Conservation (phyloP, 2,113 vertebrate genomes). For the Thalassarche chlororhynchos region DNA sequence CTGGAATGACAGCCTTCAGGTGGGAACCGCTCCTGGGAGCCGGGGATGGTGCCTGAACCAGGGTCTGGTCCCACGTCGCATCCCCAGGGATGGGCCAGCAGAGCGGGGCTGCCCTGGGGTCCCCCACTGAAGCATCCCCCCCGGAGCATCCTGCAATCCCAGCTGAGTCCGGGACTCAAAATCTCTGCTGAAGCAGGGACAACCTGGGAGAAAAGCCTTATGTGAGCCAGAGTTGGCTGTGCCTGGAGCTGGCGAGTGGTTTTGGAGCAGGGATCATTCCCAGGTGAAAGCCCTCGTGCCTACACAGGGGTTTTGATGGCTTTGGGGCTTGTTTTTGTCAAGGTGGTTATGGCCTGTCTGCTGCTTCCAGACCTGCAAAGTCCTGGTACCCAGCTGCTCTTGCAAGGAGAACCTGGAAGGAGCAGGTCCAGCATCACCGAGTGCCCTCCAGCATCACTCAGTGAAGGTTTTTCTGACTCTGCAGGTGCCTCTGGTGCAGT, state of each 20-base stretch:
- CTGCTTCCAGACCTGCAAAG: not conserved
- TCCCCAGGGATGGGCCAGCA: not conserved
- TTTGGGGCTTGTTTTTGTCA: not conserved
- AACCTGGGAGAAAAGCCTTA: not conserved
- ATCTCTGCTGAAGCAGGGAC: not conserved
- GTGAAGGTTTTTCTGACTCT: not conserved
- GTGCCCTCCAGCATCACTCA: not conserved
- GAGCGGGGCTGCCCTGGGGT: not conserved
- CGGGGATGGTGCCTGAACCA: not conserved
- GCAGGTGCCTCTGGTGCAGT: too few species aligned
- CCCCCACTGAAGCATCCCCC: not conserved
- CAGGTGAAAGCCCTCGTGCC: not conserved
- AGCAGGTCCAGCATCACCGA: not conserved
- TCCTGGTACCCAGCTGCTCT: not conserved
- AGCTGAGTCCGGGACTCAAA: not conserved
- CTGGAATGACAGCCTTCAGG: not conserved
- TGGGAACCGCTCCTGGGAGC: not conserved
- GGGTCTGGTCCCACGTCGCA: fast-evolving
- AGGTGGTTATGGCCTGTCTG: not conserved
- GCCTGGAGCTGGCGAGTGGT: not conserved
- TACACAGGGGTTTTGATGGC: not conserved
- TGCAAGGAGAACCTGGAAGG: not conserved
- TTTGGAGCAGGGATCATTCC: not conserved
- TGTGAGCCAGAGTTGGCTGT: not conserved
- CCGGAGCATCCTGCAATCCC: not conserved